Percentiles rank a stretch among this genome's conserved stretches.
Evolutionary conservation across 2,888 invertebrate genomes (phyloP).

Genomic region (Drosophila macrospina): DNA sequence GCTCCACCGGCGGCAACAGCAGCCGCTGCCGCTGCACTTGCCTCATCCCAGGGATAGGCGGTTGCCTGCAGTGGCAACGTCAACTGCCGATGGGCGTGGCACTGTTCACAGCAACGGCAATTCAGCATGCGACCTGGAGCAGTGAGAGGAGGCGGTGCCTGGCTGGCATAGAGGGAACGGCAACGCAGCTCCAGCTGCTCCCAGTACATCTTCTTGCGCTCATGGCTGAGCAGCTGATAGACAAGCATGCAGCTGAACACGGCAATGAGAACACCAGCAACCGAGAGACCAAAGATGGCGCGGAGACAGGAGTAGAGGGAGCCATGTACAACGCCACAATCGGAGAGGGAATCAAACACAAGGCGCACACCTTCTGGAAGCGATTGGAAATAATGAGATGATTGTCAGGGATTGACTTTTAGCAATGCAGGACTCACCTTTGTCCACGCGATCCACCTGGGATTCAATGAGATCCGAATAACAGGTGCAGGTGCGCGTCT

Average conservation of each 20-base stretch:
- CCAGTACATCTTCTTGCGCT: conserved; percentile 98
- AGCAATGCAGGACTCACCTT: conserved; percentile 65
- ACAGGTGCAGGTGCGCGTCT: conserved; percentile 91
- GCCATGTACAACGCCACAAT: conserved; percentile 96
- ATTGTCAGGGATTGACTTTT: neutral
- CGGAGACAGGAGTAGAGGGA: conserved; percentile 94
- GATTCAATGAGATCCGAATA: conserved; percentile 90
- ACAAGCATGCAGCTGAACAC: conserved; percentile 97
- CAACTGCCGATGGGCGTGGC: conserved; percentile 86
- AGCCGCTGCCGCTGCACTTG: conserved; percentile 85
- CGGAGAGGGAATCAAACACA: conserved; percentile 94
- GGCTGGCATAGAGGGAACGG: conserved; percentile 89
- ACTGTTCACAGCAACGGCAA: conserved; percentile 91
- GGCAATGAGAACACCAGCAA: conserved; percentile 95
- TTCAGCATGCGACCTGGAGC: conserved; percentile 75
- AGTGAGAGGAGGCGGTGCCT: conserved; percentile 84
- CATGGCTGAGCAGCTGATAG: conserved; percentile 94
- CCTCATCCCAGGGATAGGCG: conserved; percentile 88
- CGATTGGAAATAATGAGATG: neutral
- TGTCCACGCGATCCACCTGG: conserved; percentile 86
- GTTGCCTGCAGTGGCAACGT: conserved; percentile 86
- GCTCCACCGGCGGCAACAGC: conserved; percentile 82
- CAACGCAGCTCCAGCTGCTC: conserved; percentile 94
- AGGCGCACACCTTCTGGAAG: conserved; percentile 88
- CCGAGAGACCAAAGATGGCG: conserved; percentile 95